Evolutionary conservation across 1,140 invertebrate genomes (phyloP), one percentile per base, ranked within the genome.

Genomic region (Trichonephila clavata): DNA sequence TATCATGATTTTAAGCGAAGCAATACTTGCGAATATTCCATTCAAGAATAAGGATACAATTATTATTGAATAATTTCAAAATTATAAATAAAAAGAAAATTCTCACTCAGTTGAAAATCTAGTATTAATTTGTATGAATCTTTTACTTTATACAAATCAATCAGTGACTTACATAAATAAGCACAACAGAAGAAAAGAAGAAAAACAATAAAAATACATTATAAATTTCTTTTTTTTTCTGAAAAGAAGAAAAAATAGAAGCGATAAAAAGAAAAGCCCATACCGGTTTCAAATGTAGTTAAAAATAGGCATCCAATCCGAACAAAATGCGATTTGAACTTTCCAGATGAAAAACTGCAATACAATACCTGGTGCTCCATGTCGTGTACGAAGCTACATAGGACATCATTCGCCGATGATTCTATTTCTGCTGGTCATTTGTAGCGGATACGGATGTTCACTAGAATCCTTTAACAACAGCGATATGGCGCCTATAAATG

Each of bases 221-320:
- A 32, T 32, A 77, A 39, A 18, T 18, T 6, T 16, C 4, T 18
- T 27, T 71, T 27, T 71, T 13, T 24, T 24, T 18, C 32, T 39
- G 71, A 32, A 77, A 27, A 32, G 32, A 18, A 24, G 8, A 32
- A 77, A 77, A 77, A 32, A 77, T 18, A 32, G 18, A 77, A 32
- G 2, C 32, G 32, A 32, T 27, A 77, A 16, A 77, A 77, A 77
- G 71, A 77, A 77, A 50, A 77, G 18, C 18, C 71, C 32, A 77
- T 77, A 18, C 71, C 24, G 32, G 27, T 77, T 77, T 77, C 71
- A 77, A 77, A 77, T 77, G 71, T 77, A 77, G 71, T 39, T 77
- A 27, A 39, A 77, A 77, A 77, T 77, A 77, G 32, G 39, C 27
- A 16, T 77, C 71, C 27, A 77, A 18, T 77, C 71, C 71, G 71